Evolutionary conservation across 2,797 vertebrate genomes (phyloP), one percentile per base, ranked within the genome.

Genomic region (Cynodonichthys magdalenae): DNA sequence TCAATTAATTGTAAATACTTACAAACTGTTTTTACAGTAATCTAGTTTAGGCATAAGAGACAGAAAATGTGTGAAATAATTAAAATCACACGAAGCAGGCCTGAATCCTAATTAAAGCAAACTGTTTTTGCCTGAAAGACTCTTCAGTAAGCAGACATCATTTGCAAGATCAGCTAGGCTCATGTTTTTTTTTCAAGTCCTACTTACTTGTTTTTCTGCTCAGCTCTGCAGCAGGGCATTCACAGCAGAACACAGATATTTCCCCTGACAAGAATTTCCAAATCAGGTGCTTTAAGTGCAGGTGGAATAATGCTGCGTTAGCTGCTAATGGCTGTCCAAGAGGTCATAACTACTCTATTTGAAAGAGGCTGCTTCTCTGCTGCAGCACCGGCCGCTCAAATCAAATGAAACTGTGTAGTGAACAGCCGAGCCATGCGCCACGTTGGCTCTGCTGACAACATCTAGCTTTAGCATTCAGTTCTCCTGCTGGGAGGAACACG

Each of bases 401-500:
- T 93, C 87, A 89, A 90, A 94, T 92, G 87, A 92, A 93, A 94
- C 93, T 92, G 93, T 92, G 90, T 85, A 62, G 87, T 84, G 89
- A 89, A 87, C 87, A 83, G 83, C 87, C 59, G 77, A 36, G 58
- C 71, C 84, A 78, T 77, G 84, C 85, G 89, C 89, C 88, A 90
- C 83, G 77, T 86, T 87, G 84, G 82, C 87, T 57, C 68, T 74
- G 85, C 91, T 94, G 92, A 93, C 93, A 93, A 90, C 82, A 87
- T 88, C 85, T 88, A 77, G 91, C 82, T 92, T 93, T 91, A 90
- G 87, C 91, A 90, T 93, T 92, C 89, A 84, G 74, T 90, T 87
- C 91, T 91, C 93, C 93, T 93, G 92, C 93, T 93, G 93, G 83
- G 92, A 93, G 89, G 89, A 92, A 91, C 92, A 89, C 81, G 84